phyloP scores from a whole-genome alignment of 1,140 invertebrate species.

The Panagrolaimus sp. region DNA sequence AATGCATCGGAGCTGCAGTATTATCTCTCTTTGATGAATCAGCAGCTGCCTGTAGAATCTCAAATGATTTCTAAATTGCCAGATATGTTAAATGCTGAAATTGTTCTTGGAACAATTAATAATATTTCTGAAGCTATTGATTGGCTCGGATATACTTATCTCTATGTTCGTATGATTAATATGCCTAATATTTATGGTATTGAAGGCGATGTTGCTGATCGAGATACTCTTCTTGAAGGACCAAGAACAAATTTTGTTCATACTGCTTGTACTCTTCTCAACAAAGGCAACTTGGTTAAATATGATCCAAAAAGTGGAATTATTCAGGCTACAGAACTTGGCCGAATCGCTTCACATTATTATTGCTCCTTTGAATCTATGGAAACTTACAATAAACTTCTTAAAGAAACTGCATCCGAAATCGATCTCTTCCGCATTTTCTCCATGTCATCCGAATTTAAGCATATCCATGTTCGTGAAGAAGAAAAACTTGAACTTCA shows the following conservation, averaged over 20 bases:
- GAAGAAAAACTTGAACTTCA: slow-evolving; percentile 96
- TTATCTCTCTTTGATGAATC: slow-evolving; percentile 92
- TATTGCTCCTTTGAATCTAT: slow-evolving; percentile 96
- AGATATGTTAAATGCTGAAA: slow-evolving; percentile 95
- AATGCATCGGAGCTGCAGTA: slow-evolving; percentile 98
- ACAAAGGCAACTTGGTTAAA: slow-evolving; percentile 83
- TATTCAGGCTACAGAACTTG: slow-evolving; percentile 86
- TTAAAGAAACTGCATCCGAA: slow-evolving; percentile 92
- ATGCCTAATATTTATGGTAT: slow-evolving; percentile 84
- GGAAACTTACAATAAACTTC: slow-evolving; percentile 86
- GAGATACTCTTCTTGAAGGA: slow-evolving; percentile 76
- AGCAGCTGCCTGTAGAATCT: slow-evolving; percentile 72
- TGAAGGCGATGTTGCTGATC: slow-evolving; percentile 70
- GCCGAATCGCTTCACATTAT: slow-evolving; percentile 93
- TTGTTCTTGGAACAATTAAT: slow-evolving; percentile 90
- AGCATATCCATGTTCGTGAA: slow-evolving; percentile 85
- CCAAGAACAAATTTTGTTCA: slow-evolving; percentile 91
- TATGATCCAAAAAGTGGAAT: slow-evolving; percentile 91
- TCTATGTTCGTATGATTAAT: slow-evolving; percentile 77
- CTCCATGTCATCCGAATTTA: slow-evolving; percentile 89
- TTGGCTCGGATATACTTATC: slow-evolving; percentile 93
- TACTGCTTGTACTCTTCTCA: slow-evolving; percentile 82
- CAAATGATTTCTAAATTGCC: slow-evolving; percentile 70
- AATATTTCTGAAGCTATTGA: slow-evolving; percentile 87
- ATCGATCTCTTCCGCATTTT: slow-evolving; percentile 98